Percentiles rank a stretch among this genome's conserved stretches.
These are phyloP conservation scores for Drosophila neonasuta DNA, from an alignment of 2,888 invertebrate species.

Conservation along the genomic window DNA sequence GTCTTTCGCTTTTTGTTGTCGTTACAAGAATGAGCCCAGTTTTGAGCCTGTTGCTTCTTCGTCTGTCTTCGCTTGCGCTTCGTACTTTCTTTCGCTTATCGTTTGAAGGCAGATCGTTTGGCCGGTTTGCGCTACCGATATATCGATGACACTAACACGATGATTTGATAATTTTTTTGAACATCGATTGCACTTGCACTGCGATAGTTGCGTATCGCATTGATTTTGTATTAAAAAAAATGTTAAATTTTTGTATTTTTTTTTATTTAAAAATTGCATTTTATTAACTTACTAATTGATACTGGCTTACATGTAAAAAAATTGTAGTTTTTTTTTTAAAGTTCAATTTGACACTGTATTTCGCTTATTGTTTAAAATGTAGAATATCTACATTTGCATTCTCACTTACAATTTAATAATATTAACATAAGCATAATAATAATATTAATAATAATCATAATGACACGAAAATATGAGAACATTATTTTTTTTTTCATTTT, in stretches of 20 bases:
- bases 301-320: conserved; percentile 49
- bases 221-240: too few relatives aligned
- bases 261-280: conserved; percentile 22
- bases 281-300: conserved; percentile 53
- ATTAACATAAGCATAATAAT: conserved; percentile 25
- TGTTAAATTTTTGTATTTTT: too few relatives aligned
- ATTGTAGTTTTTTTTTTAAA: conserved; percentile 13
- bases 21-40: conserved; percentile 1
- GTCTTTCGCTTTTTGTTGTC: conserved; percentile 19
- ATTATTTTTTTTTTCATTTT: conserved; percentile 13
- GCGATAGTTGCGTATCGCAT: too few relatives aligned
- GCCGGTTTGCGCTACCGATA: conserved; percentile 3
- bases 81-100: conserved; percentile 30
- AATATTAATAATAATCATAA: conserved; percentile 30
- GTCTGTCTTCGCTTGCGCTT: background rate
- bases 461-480: conserved; percentile 42
- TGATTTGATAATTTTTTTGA: too few relatives aligned
- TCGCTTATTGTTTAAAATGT: conserved; percentile 26
- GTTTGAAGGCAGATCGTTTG: conserved; percentile 36
- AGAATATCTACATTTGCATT: conserved; percentile 40
- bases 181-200: too few relatives aligned
- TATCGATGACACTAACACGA: background rate
- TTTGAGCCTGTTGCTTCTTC: conserved; percentile 21
- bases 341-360: conserved; percentile 56
- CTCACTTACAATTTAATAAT: conserved; percentile 28